These are phyloP conservation scores for Eristalinus sepulchralis DNA, from an alignment of 2,888 invertebrate species.

Conservation along the genomic window DNA sequence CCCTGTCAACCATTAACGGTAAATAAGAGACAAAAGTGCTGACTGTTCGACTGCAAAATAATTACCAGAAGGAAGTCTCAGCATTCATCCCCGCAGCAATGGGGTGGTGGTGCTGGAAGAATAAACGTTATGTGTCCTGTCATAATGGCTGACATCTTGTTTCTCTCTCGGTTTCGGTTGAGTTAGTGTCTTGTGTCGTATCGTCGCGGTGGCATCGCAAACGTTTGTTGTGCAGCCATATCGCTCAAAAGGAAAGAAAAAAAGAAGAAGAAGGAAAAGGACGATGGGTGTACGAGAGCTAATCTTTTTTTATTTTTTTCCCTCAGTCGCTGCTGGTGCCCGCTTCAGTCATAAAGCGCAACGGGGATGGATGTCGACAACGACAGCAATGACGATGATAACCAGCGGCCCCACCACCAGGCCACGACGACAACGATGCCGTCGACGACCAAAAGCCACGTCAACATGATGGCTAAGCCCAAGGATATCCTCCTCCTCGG, in stretches of 20 bases:
- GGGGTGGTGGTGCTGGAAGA: conserved; percentile 12
- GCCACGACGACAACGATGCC: conserved; percentile 22
- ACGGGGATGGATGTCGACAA: conserved; percentile 53
- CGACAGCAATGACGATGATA: conserved; percentile 9
- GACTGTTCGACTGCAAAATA: conserved; percentile 62
- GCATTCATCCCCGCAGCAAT: conserved; percentile 18
- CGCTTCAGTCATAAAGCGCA: conserved; percentile 43
- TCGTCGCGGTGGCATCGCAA: not conserved
- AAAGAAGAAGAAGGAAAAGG: conserved; percentile 49
- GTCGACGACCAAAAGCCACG: conserved; percentile 52
- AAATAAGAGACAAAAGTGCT: conserved; percentile 57
- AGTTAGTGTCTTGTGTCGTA: not conserved
- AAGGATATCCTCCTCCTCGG: conserved; percentile 48
- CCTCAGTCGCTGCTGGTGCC: conserved; percentile 12
- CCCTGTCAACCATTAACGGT: conserved; percentile 40
- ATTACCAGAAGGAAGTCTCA: conserved; percentile 49
- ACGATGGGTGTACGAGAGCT: conserved; percentile 40
- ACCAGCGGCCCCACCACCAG: not conserved
- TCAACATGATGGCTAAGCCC: conserved; percentile 59
- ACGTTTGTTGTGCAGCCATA: conserved; percentile 39
- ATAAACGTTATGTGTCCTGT: conserved; percentile 60
- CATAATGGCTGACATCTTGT: conserved; percentile 66
- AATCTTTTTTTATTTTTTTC: conserved; percentile 55
- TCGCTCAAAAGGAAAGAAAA: conserved; percentile 54
- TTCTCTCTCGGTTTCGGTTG: conserved; percentile 39